Conservation (phyloP, 30 jellyfish, hydroid and myxozoan genomes). For the Hydra vulgaris region DNA sequence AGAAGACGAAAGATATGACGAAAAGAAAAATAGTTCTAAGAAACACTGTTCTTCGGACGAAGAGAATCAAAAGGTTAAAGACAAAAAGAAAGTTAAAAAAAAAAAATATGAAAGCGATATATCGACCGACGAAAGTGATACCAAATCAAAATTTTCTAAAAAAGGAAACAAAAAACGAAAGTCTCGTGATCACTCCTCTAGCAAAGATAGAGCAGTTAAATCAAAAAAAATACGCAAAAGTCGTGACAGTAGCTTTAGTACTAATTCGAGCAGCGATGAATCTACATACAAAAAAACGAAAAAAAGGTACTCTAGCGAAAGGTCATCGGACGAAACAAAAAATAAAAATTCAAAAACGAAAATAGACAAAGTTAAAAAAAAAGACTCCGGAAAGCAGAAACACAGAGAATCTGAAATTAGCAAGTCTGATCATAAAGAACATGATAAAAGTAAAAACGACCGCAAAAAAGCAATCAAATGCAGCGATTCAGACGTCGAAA, state of each 20-base stretch:
- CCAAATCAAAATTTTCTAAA: too few relatives aligned
- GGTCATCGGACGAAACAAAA: not conserved
- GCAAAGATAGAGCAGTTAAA: not conserved
- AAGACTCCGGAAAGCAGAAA: not conserved
- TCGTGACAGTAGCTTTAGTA: not conserved
- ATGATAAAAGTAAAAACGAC: not conserved
- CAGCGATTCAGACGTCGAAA: not conserved
- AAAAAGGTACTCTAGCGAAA: not conserved
- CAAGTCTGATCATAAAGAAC: not conserved
- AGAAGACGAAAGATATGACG: too few relatives aligned
- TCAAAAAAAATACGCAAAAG: not conserved
- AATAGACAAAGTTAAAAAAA: not conserved
- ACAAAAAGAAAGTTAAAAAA: too few relatives aligned
- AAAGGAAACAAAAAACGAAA: not conserved
- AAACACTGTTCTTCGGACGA: too few relatives aligned
- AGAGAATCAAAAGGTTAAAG: too few relatives aligned
- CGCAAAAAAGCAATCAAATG: not conserved
- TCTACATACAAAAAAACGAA: not conserved
- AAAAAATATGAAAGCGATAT: too few relatives aligned
- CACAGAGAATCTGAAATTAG: not conserved
- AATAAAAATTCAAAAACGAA: not conserved
- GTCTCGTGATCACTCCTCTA: not conserved
- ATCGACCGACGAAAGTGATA: too few relatives aligned
- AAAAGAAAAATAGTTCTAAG: too few relatives aligned
- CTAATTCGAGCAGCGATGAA: not conserved